Base-by-base conservation (phyloP, 2,888 invertebrate genomes). In the Allophyes oxyacanthae region DNA sequence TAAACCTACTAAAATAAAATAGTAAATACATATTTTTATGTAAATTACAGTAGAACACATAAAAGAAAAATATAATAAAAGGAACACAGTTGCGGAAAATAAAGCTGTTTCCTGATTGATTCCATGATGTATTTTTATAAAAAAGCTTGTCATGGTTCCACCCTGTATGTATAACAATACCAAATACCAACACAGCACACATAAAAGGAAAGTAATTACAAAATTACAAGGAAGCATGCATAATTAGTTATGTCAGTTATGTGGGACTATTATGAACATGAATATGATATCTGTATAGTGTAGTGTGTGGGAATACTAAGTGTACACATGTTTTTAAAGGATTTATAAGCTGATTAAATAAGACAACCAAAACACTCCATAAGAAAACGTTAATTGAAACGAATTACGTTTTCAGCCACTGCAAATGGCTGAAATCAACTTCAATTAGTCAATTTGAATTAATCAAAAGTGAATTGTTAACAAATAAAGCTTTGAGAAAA, bases 271-370 rank as follows among this genome's bases (percentile, higher is more conserved):
- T 28, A 64, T 50, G 63, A 42, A n/a, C 7, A 30, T 64, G 64
- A 49, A 34, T 38, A 63, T 69, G 70, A 44, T 20, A 48, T 63
- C 36, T 56, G 62, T 42, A 26, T 52, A 53, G 76, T 56, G 46
- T 54, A 46, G 6, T 37, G 59, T 26, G 53, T 54, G 37, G 43
- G 49, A 33, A 32, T 34, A 48, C 32, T 36, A 50, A 38, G 15
- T 37, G 57, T 61, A n/a, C 10, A n/a, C n/a, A 26, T 45, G 11
- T 28, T 34, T 50, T 53, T 8, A 48, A 38, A 50, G 37, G 50
- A 44, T 57, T 43, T 45, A 37, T 33, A 55, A 53, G 38, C 51
- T 55, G 36, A 51, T 41, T 25, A 37, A 37, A 65, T 50, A 53
- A 53, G 50, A 60, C 50, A 67, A 43, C 36, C 41, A 4, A 59